Conservation (phyloP, 2,113 vertebrate genomes). For the Elachura formosa region DNA sequence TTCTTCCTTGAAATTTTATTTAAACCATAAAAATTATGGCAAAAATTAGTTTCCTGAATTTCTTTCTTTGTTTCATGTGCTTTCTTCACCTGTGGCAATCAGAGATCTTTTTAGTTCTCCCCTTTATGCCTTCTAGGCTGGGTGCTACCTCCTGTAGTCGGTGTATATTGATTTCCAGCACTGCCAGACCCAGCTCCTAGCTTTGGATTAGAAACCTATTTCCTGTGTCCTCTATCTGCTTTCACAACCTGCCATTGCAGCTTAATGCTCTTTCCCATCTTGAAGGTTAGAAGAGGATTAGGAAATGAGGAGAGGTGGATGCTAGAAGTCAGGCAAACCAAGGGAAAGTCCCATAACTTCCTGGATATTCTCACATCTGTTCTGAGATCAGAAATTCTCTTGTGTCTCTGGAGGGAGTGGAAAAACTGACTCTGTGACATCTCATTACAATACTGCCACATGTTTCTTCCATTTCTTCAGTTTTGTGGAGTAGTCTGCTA, state of each 20-base stretch:
- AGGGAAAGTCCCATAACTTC: background rate
- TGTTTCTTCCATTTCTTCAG: background rate
- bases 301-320: background rate
- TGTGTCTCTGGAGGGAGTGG: background rate
- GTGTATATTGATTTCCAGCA: background rate
- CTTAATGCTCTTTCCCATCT: background rate
- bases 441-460: background rate
- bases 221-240: background rate
- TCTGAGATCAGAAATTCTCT: background rate
- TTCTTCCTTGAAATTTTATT: background rate
- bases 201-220: background rate
- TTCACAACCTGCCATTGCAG: background rate
- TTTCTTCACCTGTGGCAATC: background rate
- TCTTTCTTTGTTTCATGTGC: background rate
- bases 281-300: background rate
- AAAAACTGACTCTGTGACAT: background rate
- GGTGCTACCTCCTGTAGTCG: background rate
- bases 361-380: background rate
- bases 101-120: background rate
- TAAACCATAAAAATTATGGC: background rate
- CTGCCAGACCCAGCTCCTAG: background rate
- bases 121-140: background rate
- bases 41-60: background rate
- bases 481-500: background rate
- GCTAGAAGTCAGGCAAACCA: background rate